Evolutionary conservation across 2,113 vertebrate genomes (phyloP).

Genomic region (Myotis davidii): DNA sequence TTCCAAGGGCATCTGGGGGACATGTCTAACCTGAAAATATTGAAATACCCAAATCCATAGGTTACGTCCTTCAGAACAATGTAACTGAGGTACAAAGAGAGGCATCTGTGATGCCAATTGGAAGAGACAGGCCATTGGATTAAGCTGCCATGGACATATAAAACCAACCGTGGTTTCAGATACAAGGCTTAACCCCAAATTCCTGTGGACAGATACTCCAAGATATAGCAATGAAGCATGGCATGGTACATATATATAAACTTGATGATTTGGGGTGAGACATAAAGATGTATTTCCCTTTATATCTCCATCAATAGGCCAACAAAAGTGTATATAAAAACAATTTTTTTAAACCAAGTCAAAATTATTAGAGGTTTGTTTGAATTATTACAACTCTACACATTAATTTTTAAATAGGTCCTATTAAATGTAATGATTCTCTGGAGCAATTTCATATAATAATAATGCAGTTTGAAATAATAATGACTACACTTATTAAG

Average conservation of each 20-base stretch:
- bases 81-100: neutral
- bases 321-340: neutral
- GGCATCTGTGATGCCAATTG: neutral
- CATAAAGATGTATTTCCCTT: neutral
- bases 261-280: neutral
- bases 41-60: neutral
- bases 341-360: neutral
- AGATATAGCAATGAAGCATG: neutral
- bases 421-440: neutral
- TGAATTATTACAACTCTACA: conserved; percentile 17
- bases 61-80: neutral
- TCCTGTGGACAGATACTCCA: neutral
- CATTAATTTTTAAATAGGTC: conserved; percentile 15
- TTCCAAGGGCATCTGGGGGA: neutral
- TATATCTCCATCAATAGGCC: neutral
- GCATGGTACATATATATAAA: neutral
- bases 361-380: neutral
- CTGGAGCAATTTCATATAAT: neutral
- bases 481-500: neutral
- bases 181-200: neutral
- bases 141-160: neutral
- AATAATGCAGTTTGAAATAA: neutral
- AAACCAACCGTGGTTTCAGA: neutral
- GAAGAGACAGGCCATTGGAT: neutral
- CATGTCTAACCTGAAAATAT: neutral